phyloP scores from a whole-genome alignment of 2,113 vertebrate species.

The Sylvilagus bachmani region DNA sequence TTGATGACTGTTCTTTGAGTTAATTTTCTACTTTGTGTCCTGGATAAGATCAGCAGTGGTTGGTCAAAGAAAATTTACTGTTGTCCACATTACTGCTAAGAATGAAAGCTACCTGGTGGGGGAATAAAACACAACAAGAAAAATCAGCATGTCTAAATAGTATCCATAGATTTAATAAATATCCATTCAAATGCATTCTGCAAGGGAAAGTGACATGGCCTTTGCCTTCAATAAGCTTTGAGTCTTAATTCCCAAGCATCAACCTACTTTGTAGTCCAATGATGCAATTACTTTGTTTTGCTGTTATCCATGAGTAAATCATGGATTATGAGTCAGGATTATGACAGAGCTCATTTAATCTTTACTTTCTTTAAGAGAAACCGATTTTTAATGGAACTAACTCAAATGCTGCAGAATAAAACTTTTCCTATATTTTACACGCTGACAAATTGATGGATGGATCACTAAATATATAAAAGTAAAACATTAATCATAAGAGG shows the following conservation, averaged over 20 bases:
- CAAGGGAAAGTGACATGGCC: neutral
- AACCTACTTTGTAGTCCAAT: too few relatives aligned
- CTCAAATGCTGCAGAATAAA: neutral
- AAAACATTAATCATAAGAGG: neutral
- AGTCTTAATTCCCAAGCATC: neutral
- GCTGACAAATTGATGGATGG: neutral
- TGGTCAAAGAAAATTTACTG: neutral
- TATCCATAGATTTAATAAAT: neutral
- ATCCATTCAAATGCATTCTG: neutral
- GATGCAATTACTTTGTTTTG: neutral
- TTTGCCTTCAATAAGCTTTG: neutral
- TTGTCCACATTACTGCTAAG: neutral
- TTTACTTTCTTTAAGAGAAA: neutral
- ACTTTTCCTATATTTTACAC: neutral
- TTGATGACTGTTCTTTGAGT: neutral
- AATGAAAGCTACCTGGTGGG: neutral
- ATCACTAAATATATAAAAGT: neutral
- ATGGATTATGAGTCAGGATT: neutral
- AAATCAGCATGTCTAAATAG: too few relatives aligned
- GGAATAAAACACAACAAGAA: neutral
- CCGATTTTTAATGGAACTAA: neutral
- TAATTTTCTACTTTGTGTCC: neutral
- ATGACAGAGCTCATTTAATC: neutral
- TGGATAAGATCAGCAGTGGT: neutral
- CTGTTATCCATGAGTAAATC: neutral